Base-by-base conservation (phyloP, 2,888 invertebrate genomes). In the Aricia artaxerxes region DNA sequence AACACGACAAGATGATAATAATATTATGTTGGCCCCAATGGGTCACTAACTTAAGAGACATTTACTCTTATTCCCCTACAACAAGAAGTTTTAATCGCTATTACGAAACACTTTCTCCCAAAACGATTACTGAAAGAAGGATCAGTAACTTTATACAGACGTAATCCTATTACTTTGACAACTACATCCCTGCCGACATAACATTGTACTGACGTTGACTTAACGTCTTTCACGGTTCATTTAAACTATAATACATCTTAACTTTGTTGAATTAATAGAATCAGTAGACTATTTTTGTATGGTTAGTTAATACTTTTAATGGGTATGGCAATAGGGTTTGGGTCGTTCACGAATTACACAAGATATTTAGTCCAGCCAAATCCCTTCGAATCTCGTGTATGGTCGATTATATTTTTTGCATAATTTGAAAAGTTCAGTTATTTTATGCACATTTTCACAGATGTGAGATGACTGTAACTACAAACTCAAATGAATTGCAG, bases 21-120 rank as follows among this genome's bases (percentile, higher is more conserved):
- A 24, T 24, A 24, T 24, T 24, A 24, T 24, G 24, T 44, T n/a
- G 60, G 6, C 82, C 79, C 80, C 73, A 79, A 49, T 57, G 81
- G 83, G 81, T 81, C 82, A 81, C 64, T 49, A 64, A 61, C 2
- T 2, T 75, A 4, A n/a, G 35, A 49, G 24, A 49, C 73, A 75
- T 24, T 75, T 24, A 24, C 11, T 4, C 49, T 9, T n/a, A 40
- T n/a, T 64, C 9, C 9, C 40, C 4, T 1, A 38, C 16, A 24
- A 61, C 24, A 0, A 61, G 49, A 73, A n/a, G 4, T 9, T 49
- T 49, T 49, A 73, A 53, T 75, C 69, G 5, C 35, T 38, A 16
- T 69, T 38, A 5, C 38, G 4, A 38, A 69, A 69, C 4, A 69
- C 69, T 69, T 69, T 69, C 69, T 69, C 11, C 69, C 16, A 69